Evolutionary conservation across 2,888 invertebrate species (phyloP), one percentile per base, ranked within the genome.

Genomic region (Eilema griseolum): DNA sequence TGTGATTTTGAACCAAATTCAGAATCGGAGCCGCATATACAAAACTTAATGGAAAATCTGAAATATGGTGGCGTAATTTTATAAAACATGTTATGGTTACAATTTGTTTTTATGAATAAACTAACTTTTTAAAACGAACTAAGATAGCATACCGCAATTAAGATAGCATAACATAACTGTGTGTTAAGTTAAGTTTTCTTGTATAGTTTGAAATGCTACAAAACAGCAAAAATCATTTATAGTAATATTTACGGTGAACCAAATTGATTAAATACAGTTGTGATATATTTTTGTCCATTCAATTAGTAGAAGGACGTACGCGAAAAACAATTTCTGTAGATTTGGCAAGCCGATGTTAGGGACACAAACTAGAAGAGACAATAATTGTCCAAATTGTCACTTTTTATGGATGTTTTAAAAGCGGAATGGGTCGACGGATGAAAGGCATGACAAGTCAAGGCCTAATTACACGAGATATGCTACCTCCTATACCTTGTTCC

Each of bases 391-490:
- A 3, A 41, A 41, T 41, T 41, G 41, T 41, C 33, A 37, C 33
- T 37, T 37, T 37, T 37, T 37, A 77, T 78, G 73, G 75, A 67
- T 24, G 71, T 75, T 74, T 71, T 72, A 76, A 64, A 72, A 69
- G 65, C 65, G 70, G 65, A 33, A 62, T 7, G 72, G 66, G 71
- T 70, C 76, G 82, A 81, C 76, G 81, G 77, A 74, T 62, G 66
- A 76, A 82, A 82, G 83, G 84, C 83, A 78, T 80, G 70, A 70
- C 81, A 74, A 84, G 85, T 84, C 84, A 83, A 76, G 65, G 56
- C 56, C 16, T 65, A 56, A 57, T 56, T 33, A 65, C 65, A 83
- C 82, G 84, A 80, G 26, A 76, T 81, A 83, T 79, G 79, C 81
- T 75, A 79, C 72, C 78, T 76, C 66, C 70, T 67, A 81, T 75